Percentiles rank a stretch among this genome's conserved stretches.
Conservation (phyloP, 2,113 vertebrate species). For the Chiloscyllium plagiosum region DNA sequence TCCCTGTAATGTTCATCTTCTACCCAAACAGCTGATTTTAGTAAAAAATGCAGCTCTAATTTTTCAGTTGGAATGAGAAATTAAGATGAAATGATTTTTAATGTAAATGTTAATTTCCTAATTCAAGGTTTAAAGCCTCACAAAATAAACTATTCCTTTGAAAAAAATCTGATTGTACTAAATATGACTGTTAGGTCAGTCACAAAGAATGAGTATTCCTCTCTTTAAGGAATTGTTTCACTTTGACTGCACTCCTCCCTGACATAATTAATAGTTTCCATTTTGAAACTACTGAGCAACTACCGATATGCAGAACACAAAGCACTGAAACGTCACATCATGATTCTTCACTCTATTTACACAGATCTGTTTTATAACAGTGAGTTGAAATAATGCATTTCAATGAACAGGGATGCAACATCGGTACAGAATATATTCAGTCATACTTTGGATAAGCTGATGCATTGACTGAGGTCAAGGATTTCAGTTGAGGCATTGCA, state of each 20-base stretch:
- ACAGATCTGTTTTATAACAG: not conserved
- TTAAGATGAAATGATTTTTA: not conserved
- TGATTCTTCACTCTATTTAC: not conserved
- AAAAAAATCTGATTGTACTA: not conserved
- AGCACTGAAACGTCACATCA: not conserved
- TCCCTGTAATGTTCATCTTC: not conserved
- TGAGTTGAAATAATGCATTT: not conserved
- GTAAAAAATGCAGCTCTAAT: not conserved
- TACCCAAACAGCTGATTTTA: not conserved
- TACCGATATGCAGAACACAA: not conserved
- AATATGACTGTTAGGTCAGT: not conserved
- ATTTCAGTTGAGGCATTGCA: slow-evolving; percentile 13
- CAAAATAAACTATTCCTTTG: not conserved
- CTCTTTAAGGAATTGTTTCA: not conserved
- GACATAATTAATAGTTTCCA: not conserved
- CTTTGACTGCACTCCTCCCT: not conserved
- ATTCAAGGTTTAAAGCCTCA: not conserved
- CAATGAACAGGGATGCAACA: not conserved
- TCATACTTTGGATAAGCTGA: not conserved
- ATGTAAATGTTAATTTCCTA: not conserved
- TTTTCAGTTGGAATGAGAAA: not conserved
- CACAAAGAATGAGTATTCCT: not conserved
- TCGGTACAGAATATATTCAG: not conserved
- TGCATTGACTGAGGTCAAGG: slow-evolving; percentile 25
- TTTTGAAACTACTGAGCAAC: not conserved